Evolutionary conservation across 2,888 invertebrate genomes (phyloP).

Genomic region (Drosophila pseudotalamancana): DNA sequence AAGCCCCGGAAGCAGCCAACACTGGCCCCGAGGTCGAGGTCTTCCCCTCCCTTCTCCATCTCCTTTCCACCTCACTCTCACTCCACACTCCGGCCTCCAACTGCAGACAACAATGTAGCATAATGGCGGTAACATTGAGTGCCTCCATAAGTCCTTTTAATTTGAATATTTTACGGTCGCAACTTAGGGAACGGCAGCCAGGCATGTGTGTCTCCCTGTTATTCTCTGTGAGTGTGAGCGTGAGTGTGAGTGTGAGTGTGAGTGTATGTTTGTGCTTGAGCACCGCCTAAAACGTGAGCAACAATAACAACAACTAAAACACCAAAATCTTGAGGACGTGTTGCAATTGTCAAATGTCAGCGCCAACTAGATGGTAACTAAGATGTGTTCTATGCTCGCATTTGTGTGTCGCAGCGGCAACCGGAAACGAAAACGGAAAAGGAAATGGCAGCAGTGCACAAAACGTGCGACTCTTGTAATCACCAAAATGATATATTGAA

Average conservation of each 20-base stretch:
- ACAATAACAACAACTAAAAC: conserved; percentile 23
- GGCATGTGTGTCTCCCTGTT: conserved; percentile 9
- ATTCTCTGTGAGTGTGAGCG: conserved; percentile 17
- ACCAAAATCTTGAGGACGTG: conserved; percentile 64
- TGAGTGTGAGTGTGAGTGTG: conserved; percentile 3
- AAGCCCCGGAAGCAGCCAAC: conserved; percentile 63
- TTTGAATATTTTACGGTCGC: conserved; percentile 79
- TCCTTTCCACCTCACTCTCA: neutral
- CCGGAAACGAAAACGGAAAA: conserved; percentile 68
- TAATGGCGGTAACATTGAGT: conserved; percentile 78
- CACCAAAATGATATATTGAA: conserved; percentile 64
- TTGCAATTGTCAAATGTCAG: conserved; percentile 70
- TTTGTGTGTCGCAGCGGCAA: conserved; percentile 24
- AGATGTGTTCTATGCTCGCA: conserved; percentile 7
- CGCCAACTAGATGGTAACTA: conserved; percentile 25
- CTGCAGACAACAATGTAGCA: conserved; percentile 69
- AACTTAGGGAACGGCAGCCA: conserved; percentile 32
- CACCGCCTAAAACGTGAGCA: conserved; percentile 41
- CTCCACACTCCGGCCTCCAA: too few species aligned
- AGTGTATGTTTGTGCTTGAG: conserved; percentile 33
- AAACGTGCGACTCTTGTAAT: conserved; percentile 24
- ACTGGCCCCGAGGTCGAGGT: conserved; percentile 41
- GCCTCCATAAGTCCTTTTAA: conserved; percentile 82
- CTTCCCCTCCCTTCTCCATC: conserved; percentile 17
- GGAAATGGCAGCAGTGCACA: conserved; percentile 59